A percentile compares a stretch with the other conserved stretches of the same genome.
Evolutionary conservation across 2,888 invertebrate genomes (phyloP).

Genomic region (Blera fallax): DNA sequence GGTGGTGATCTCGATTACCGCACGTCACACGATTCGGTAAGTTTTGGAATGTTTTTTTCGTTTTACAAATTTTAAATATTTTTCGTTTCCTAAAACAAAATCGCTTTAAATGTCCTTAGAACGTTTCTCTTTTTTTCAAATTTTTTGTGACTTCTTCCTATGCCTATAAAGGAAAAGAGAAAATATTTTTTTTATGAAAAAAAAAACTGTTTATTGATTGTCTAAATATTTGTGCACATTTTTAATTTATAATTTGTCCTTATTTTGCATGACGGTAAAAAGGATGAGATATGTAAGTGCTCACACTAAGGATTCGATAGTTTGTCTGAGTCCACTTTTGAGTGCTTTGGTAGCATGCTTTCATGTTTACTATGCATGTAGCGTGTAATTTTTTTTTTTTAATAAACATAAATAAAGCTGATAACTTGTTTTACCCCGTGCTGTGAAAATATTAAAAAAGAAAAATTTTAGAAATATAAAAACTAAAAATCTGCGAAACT

Average conservation of each 20-base stretch:
- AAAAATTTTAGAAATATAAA: constrained; percentile 3
- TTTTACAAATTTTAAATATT: constrained; percentile 72
- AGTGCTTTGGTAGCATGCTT: constrained; percentile 59
- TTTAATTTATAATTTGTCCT: constrained; percentile 18
- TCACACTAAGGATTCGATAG: constrained; percentile 10
- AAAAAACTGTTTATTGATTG: constrained; percentile 50
- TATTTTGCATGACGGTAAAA: constrained; percentile 52
- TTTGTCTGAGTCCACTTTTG: neutral
- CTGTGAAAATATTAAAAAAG: neutral
- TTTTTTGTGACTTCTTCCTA: constrained; percentile 75
- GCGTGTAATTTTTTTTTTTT: constrained; percentile 27
- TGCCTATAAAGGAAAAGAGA: constrained; percentile 56
- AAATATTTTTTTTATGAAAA: constrained; percentile 5
- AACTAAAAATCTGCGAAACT: constrained; percentile 50
- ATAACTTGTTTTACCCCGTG: constrained; percentile 12
- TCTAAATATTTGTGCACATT: constrained; percentile 53
- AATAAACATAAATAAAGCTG: neutral
- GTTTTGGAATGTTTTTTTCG: constrained; percentile 80
- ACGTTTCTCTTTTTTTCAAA: constrained; percentile 55
- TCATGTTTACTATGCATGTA: constrained; percentile 51
- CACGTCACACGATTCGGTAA: constrained; percentile 92
- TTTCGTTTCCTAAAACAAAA: constrained; percentile 58
- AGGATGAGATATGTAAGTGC: constrained; percentile 10
- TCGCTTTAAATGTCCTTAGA: constrained; percentile 72
- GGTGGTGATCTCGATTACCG: constrained; percentile 89